Evolutionary conservation across 2,888 invertebrate species (phyloP), one percentile per base, ranked within the genome.

Genomic region (Drosophila infuscata): DNA sequence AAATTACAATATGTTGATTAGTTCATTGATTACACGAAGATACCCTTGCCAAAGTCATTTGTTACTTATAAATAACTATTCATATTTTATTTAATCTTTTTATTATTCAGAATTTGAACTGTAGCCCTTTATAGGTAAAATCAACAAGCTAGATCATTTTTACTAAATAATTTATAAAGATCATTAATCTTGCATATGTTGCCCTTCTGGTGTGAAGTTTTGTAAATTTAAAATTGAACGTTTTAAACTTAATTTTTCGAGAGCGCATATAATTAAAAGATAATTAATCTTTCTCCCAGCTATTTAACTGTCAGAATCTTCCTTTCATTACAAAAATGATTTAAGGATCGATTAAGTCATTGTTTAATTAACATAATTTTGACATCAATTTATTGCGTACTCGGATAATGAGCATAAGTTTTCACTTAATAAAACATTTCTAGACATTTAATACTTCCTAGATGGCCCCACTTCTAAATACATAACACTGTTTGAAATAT

Each of bases 181-280:
- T 73, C 52, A 68, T 73, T 61, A 61, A 68, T 74, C 68, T 74
- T 52, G 12, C 4, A 33, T 29, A 3, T 43, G 49, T 32, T 66
- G 53, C n/a, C 32, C 35, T 30, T 54, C 12, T 64, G 36, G 5
- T 9, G 2, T 38, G 15, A 32, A 9, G 17, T 65, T 51, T 41
- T 35, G 25, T 51, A 29, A 41, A 61, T 33, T 20, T 32, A 35
- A 59, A 48, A 1, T 29, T 25, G 15, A 49, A 12, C 29, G 3
- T 29, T 59, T 59, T 15, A 8, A 36, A 41, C 33, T 15, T 41
- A 12, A 32, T 53, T 33, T 48, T 17, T 25, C 3, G 17, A 15
- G 5, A 25, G 29, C 17, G 25, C 7, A 15, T 53, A 8, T 29
- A 2, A 25, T 46, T 29, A n/a, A 33, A 12, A 8, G 3, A 32